Evolutionary conservation across 1,140 invertebrate species (phyloP).

Genomic region (Coptotermes formosanus): DNA sequence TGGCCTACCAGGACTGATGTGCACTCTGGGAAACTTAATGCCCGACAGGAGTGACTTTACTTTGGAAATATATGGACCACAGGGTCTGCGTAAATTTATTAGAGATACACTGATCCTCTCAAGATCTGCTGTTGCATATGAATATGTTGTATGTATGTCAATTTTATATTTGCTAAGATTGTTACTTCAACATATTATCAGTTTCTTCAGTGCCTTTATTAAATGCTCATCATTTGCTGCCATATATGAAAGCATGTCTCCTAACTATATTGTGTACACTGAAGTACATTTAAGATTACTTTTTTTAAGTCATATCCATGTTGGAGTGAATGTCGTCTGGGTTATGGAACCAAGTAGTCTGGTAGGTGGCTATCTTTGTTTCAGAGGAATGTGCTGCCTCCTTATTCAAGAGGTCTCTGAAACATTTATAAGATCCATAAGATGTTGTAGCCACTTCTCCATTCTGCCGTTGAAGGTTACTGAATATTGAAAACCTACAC

Average conservation of each 20-base stretch:
- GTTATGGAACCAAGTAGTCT: too few species aligned
- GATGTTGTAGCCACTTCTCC: too few species aligned
- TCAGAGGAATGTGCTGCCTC: too few species aligned
- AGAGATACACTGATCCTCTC: slow-evolving; percentile 44
- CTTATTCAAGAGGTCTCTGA: too few species aligned
- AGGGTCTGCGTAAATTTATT: slow-evolving; percentile 46
- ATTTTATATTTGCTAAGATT: not conserved
- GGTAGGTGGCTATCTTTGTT: too few species aligned
- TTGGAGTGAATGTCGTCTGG: too few species aligned
- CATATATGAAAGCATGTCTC: not conserved
- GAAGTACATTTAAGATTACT: not conserved
- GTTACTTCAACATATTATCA: not conserved
- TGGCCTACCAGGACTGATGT: slow-evolving; percentile 53
- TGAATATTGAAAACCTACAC: too few species aligned
- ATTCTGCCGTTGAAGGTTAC: too few species aligned
- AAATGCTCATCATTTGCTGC: not conserved
- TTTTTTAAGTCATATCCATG: not conserved
- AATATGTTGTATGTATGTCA: slow-evolving; percentile 42
- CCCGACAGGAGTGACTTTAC: slow-evolving; percentile 38
- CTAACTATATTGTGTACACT: not conserved
- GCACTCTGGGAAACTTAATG: slow-evolving; percentile 44
- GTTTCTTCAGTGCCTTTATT: not conserved
- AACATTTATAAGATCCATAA: too few species aligned
- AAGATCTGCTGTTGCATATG: slow-evolving; percentile 44
- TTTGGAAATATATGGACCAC: slow-evolving; percentile 49